These are phyloP conservation scores for Lepisosteus osseus DNA, from an alignment of 2,113 vertebrate species.

Conservation along the genomic window DNA sequence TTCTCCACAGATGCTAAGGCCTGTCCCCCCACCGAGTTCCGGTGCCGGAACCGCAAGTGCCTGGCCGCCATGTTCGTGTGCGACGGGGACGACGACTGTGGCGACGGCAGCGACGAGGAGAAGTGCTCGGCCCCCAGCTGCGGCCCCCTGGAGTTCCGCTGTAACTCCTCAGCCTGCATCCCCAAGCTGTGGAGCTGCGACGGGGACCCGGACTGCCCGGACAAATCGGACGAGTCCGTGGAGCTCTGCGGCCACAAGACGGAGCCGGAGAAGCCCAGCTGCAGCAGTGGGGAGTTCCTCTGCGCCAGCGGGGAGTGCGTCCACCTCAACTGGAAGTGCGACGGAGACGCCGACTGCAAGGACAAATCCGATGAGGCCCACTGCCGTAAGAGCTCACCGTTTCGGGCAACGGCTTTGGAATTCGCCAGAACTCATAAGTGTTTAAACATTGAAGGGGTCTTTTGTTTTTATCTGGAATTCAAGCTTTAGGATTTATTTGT, in stretches of 20 bases:
- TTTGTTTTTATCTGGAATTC: no score
- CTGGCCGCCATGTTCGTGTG: conserved; percentile 83
- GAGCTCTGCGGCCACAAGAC: conserved; percentile 75
- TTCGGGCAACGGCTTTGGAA: no score
- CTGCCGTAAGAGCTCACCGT: conserved; percentile 79
- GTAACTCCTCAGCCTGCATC: conserved; percentile 86
- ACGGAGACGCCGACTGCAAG: conserved; percentile 93
- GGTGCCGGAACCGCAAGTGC: conserved; percentile 85
- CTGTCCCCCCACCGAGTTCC: conserved; percentile 85
- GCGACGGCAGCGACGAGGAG: conserved; percentile 85
- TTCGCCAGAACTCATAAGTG: no score
- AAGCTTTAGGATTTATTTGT: no score
- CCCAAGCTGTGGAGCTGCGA: conserved; percentile 90
- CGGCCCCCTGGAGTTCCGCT: conserved; percentile 87
- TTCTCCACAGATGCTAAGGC: conserved; percentile 58
- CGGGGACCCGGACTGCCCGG: conserved; percentile 86
- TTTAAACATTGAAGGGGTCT: no score
- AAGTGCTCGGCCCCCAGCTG: conserved; percentile 81
- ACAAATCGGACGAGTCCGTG: conserved; percentile 81
- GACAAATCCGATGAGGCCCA: conserved; percentile 91
- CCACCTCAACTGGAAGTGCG: conserved; percentile 92
- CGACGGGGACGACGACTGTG: conserved; percentile 86
- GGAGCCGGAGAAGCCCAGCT: conserved; percentile 70
- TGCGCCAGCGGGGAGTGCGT: conserved; percentile 88
- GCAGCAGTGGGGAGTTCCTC: conserved; percentile 78